These are phyloP conservation scores for Ibidorhyncha struthersii DNA, from an alignment of 2,113 vertebrate genomes.

Conservation along the genomic window DNA sequence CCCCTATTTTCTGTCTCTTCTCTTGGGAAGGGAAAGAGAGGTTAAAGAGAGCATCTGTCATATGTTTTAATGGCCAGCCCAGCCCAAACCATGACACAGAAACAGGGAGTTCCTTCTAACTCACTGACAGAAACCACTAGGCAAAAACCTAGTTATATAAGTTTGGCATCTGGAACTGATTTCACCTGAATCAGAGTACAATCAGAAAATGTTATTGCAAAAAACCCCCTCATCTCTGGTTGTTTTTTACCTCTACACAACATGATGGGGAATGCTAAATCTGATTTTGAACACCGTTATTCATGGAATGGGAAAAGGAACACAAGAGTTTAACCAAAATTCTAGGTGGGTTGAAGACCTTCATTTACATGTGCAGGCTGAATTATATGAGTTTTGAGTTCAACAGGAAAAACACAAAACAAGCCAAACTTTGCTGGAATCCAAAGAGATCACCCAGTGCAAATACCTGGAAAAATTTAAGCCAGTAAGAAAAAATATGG, in stretches of 20 bases:
- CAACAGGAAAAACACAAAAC: neutral
- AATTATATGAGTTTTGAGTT: neutral
- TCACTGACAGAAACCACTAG: neutral
- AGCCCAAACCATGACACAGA: neutral
- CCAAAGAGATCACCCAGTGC: neutral
- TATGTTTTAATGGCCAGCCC: too few relatives aligned
- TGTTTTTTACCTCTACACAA: neutral
- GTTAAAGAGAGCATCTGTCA: too few relatives aligned
- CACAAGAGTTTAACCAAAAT: neutral
- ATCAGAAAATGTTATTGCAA: neutral
- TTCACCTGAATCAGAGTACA: neutral
- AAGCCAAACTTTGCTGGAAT: neutral
- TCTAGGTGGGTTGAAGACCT: neutral
- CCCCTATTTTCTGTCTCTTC: neutral
- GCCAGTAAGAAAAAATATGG: neutral
- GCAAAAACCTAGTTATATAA: neutral
- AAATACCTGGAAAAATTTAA: neutral
- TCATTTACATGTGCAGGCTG: neutral
- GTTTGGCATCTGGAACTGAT: neutral
- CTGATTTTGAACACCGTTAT: neutral
- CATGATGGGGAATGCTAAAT: neutral
- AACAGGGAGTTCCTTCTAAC: neutral
- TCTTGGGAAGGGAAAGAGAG: too few relatives aligned
- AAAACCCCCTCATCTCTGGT: neutral
- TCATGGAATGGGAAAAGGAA: neutral